Evolutionary conservation across 2,888 invertebrate species (phyloP).

Genomic region (Pasiphila rectangulata): DNA sequence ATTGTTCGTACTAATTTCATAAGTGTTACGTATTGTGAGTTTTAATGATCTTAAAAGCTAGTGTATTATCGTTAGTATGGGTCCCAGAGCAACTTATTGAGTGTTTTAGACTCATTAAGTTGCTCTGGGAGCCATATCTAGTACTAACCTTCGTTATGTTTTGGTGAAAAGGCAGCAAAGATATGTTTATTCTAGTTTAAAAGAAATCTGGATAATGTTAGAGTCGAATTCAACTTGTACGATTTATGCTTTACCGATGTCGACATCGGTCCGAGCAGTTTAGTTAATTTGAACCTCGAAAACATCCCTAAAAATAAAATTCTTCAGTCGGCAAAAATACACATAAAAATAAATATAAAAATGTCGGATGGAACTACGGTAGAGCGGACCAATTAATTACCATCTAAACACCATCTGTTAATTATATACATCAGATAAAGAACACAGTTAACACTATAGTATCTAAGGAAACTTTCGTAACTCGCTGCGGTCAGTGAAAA

Average conservation of each 20-base stretch:
- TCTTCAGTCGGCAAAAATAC: constrained; percentile 25
- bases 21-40: neutral
- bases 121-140: no score
- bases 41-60: no score
- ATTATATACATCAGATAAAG: constrained; percentile 56
- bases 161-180: constrained; percentile 5
- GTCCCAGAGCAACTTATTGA: no score
- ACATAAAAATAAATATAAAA: constrained; percentile 22
- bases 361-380: constrained; percentile 36
- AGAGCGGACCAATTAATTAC: constrained; percentile 41
- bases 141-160: constrained; percentile 8
- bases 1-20: neutral
- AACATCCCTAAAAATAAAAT: constrained; percentile 29
- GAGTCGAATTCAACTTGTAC: constrained; percentile 13
- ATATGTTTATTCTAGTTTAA: constrained; percentile 10
- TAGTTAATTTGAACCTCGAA: constrained; percentile 29
- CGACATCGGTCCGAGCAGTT: constrained; percentile 19
- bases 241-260: constrained; percentile 32
- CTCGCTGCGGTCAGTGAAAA: constrained; percentile 41
- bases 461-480: constrained; percentile 45
- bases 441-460: constrained; percentile 15
- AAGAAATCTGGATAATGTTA: constrained; percentile 15
- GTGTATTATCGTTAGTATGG: no score
- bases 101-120: no score
- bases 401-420: constrained; percentile 33